Conservation (phyloP, 64 coral and sea anemone genomes). For the Stichodactyla helianthus region DNA sequence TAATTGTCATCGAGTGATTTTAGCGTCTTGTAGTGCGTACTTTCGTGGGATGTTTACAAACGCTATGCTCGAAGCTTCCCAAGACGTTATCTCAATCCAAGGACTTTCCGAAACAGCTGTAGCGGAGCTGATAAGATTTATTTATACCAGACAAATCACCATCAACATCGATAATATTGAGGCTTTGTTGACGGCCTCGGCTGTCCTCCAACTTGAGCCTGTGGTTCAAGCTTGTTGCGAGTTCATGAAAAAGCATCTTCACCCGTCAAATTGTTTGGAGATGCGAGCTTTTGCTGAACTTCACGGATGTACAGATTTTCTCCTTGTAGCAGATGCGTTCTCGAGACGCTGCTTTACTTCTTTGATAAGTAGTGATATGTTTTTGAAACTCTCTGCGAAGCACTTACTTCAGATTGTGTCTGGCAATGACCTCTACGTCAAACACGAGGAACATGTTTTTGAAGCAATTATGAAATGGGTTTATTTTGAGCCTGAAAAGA, state of each 20-base stretch:
- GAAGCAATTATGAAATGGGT: constrained; percentile 81
- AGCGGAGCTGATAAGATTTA: constrained; percentile 74
- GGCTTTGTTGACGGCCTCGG: constrained; percentile 71
- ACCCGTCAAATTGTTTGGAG: constrained; percentile 86
- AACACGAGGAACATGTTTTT: constrained; percentile 88
- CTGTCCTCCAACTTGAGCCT: constrained; percentile 80
- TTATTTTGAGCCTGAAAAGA: constrained; percentile 38
- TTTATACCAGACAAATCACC: constrained; percentile 85
- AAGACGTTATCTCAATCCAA: constrained; percentile 81
- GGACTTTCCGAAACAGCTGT: constrained; percentile 83
- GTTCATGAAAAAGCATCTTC: constrained; percentile 88
- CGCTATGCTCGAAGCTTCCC: constrained; percentile 77
- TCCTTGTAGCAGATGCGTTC: constrained; percentile 69
- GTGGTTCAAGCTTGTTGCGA: constrained; percentile 95
- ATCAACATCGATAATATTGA: constrained; percentile 92
- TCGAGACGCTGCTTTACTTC: constrained; percentile 62
- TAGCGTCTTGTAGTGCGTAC: constrained; percentile 92
- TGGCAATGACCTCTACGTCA: constrained; percentile 66
- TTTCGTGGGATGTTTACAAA: constrained; percentile 98
- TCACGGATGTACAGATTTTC: constrained; percentile 86
- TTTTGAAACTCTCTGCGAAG: constrained; percentile 69
- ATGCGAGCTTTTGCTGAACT: constrained; percentile 89
- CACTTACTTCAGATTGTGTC: constrained; percentile 71
- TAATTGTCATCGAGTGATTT: constrained; percentile 84
- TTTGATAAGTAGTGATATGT: constrained; percentile 63